Base-by-base conservation (phyloP, 2,797 vertebrate species). In the Rhabdomys pumilio region DNA sequence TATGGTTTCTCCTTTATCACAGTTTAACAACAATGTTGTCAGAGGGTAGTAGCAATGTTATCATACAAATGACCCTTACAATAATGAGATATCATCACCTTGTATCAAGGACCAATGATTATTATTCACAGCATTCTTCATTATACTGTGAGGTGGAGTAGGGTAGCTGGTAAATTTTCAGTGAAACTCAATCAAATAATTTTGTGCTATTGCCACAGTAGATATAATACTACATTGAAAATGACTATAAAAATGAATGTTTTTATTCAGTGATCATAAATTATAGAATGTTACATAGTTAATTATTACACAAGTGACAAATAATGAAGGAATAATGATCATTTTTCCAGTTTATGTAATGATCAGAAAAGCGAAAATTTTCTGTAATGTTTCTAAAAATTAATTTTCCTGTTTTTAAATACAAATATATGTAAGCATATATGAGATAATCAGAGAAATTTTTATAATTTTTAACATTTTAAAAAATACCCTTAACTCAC, bases 1-100 rank as follows among this genome's bases (percentile, higher is more conserved):
- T 97, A 92, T 80, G 0, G 1, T 83, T 97, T 86, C 90, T n/a
- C 83, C 22, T 59, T 95, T 98, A 97, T 97, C 85, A 86, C 76
- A 63, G 57, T 94, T 95, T 85, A 89, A 85, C 53, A 92, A 92
- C 95, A 89, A 38, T 90, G 14, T 76, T 91, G 1, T 95, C 93
- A 95, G 53, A 95, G 80, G 34, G 65, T 92, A 89, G 50, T 90
- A 77, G 53, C 15, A 93, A 44, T 96, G 93, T 89, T 98, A 41
- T 73, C 95, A 92, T 93, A 95, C 41, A 96, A 91, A 85, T 79
- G 29, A 96, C 53, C 50, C 12, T 69, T 83, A 12, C 65, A 29
- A 1, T 93, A 93, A 57, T 96, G 67, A 79, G 90, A 3, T 4
- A 92, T 22, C 3, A 82, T 17, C 44, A 95, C 53, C 63, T 93